Percentiles rank a stretch among this genome's conserved stretches.
phyloP scores from a whole-genome alignment of 2,888 invertebrate genomes.

The Xestia c-nigrum region DNA sequence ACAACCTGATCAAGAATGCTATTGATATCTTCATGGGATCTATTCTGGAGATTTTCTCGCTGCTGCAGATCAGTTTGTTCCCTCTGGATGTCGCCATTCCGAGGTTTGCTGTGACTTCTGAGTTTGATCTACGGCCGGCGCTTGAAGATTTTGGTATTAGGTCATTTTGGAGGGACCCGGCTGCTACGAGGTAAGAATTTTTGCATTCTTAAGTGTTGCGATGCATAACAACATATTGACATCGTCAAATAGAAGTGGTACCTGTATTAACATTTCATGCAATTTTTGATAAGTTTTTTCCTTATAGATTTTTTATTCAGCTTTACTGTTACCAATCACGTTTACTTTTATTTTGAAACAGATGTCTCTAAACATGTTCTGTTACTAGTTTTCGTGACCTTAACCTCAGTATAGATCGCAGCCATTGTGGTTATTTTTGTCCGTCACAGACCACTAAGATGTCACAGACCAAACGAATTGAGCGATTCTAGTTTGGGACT shows the following conservation, averaged over 20 bases:
- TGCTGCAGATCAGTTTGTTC: conserved; percentile 63
- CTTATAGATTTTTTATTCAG: not conserved
- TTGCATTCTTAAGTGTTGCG: not conserved
- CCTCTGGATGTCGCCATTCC: conserved; percentile 72
- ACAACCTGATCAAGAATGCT: conserved; percentile 44
- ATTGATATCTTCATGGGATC: conserved; percentile 62
- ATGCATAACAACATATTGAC: not conserved
- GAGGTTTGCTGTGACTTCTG: conserved; percentile 64
- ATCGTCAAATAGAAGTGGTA: not conserved
- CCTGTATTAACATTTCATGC: not conserved
- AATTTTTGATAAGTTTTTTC: not conserved
- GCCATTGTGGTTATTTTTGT: not conserved
- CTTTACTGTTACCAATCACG: not conserved
- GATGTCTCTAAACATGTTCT: not conserved
- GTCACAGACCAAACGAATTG: too few relatives aligned
- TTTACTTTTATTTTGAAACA: conserved; percentile 1
- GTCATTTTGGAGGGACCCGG: conserved; percentile 66
- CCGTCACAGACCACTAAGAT: too few relatives aligned
- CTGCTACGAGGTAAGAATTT: conserved; percentile 65
- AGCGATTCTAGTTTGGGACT: too few relatives aligned
- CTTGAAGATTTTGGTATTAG: conserved; percentile 66
- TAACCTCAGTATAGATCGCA: not conserved
- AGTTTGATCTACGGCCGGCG: conserved; percentile 62
- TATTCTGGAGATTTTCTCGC: conserved; percentile 64
- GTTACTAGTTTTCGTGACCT: not conserved